Evolutionary conservation across 2,888 invertebrate genomes (phyloP), one percentile per base, ranked within the genome.

Genomic region (Harpalus rubripes): DNA sequence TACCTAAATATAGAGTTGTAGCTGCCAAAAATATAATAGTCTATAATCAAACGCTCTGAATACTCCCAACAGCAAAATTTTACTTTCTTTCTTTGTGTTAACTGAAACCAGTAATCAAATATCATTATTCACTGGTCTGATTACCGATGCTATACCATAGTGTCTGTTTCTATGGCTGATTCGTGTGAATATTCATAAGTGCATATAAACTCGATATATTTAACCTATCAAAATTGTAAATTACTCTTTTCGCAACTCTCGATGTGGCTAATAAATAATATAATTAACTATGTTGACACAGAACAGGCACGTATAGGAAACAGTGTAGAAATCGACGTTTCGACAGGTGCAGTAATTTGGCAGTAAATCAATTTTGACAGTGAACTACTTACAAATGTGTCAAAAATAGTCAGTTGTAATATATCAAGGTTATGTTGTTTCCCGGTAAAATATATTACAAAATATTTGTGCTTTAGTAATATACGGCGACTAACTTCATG

Each of bases 221-320:
- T 41, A 74, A 18, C 44, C 72, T 44, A 52, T 74, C 72, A 44
- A 74, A 74, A 74, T 74, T 74, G 72, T 52, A 74, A 74, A 74
- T 74, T 41, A 74, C 6, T 8, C 10, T 44, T 74, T 74, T 74
- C 44, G 72, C 72, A 74, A 74, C 15, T 41, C 68, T 18, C 44
- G 18, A 44, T 74, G 44, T 44, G 72, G 44, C 52, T 16, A 74
- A 44, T 74, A 74, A 74, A 74, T 74, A 44, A 44, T 44, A 44
- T 74, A 74, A 74, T 74, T 44, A 74, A 22, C n/a, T 39, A 41
- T 18, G 72, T 74, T 74, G 72, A 74, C 72, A 74, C 44, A 44
- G 1, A 15, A 68, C 26, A 41, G n/a, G 15, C 39, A 68, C 1
- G 68, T 32, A 68, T 5, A 68, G 68, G 68, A 68, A 68, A 39